A percentile compares a stretch with the other conserved stretches of the same genome.
These are phyloP conservation scores for Rousettus madagascariensis DNA, from an alignment of 2,797 vertebrate genomes.

Conservation along the genomic window DNA sequence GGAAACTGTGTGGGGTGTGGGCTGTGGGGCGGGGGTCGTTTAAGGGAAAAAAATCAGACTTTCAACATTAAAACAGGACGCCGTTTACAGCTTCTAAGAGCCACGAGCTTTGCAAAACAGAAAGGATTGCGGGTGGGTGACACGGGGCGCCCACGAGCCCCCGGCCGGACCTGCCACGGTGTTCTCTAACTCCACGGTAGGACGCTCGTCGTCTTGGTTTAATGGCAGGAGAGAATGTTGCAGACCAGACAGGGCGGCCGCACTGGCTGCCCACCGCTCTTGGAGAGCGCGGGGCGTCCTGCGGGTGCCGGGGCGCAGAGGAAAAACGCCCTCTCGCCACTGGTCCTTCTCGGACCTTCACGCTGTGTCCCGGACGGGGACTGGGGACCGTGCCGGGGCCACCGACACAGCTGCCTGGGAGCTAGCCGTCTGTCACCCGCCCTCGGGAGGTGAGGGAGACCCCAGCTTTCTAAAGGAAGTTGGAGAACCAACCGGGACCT, in stretches of 20 bases:
- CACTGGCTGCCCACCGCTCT: too few species aligned
- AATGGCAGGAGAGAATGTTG: neutral
- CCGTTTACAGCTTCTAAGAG: neutral
- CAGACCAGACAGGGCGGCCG: neutral
- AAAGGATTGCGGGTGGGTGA: neutral
- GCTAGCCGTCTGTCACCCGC: neutral
- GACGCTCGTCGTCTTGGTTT: neutral
- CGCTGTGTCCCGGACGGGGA: neutral
- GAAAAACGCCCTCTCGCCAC: neutral
- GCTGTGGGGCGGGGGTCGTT: rapidly evolving
- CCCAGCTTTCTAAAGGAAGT: neutral
- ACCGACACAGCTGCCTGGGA: neutral
- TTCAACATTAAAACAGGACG: neutral
- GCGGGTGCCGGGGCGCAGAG: neutral
- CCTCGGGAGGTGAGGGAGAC: neutral
- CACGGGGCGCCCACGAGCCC: neutral
- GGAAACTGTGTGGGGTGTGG: neutral
- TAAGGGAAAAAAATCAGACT: neutral
- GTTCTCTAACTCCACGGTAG: neutral
- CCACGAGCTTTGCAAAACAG: neutral
- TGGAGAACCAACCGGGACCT: neutral
- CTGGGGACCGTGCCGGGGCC: neutral
- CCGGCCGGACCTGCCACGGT: neutral
- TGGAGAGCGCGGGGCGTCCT: neutral
- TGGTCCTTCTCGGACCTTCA: neutral